These are phyloP conservation scores for Eristalinus sepulchralis DNA, from an alignment of 2,888 invertebrate species.

Conservation along the genomic window DNA sequence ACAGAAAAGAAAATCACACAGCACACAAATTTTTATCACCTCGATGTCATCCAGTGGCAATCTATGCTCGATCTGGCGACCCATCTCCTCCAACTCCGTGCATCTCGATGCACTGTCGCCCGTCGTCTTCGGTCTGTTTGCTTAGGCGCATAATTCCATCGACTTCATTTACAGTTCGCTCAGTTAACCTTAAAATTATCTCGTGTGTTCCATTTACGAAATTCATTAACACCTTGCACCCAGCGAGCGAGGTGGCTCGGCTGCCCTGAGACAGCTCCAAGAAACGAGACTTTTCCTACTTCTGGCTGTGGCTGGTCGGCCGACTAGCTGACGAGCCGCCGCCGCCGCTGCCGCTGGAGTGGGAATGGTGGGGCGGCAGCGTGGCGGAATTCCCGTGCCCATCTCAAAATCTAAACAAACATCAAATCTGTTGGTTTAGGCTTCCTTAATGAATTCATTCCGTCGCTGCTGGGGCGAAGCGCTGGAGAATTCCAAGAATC, in stretches of 20 bases:
- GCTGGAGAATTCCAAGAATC: slow-evolving; percentile 58
- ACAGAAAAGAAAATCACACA: slow-evolving; percentile 19
- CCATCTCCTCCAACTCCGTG: background rate
- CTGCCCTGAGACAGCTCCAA: background rate
- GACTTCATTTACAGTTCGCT: slow-evolving; percentile 52
- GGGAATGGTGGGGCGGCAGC: slow-evolving; percentile 50
- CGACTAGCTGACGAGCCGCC: background rate
- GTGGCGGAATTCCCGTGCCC: slow-evolving; percentile 61
- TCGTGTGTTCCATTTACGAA: slow-evolving; percentile 61
- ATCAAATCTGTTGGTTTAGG: slow-evolving; percentile 60
- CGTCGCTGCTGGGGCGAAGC: slow-evolving; percentile 7
- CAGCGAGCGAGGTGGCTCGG: slow-evolving; percentile 3
- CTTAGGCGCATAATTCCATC: slow-evolving; percentile 23
- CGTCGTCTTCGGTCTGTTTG: slow-evolving; percentile 32
- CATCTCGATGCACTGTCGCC: background rate
- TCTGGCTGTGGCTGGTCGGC: background rate
- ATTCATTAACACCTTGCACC: slow-evolving; percentile 57
- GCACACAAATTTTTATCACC: slow-evolving; percentile 47
- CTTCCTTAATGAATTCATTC: slow-evolving; percentile 69
- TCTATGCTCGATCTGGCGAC: background rate
- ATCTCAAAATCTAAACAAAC: slow-evolving; percentile 67
- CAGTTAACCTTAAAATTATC: slow-evolving; percentile 67
- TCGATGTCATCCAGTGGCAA: slow-evolving; percentile 65
- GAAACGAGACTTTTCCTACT: background rate
- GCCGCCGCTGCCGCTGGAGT: background rate